phyloP scores from a whole-genome alignment of 2,888 invertebrate species.

The Eumerus sabulonum region DNA sequence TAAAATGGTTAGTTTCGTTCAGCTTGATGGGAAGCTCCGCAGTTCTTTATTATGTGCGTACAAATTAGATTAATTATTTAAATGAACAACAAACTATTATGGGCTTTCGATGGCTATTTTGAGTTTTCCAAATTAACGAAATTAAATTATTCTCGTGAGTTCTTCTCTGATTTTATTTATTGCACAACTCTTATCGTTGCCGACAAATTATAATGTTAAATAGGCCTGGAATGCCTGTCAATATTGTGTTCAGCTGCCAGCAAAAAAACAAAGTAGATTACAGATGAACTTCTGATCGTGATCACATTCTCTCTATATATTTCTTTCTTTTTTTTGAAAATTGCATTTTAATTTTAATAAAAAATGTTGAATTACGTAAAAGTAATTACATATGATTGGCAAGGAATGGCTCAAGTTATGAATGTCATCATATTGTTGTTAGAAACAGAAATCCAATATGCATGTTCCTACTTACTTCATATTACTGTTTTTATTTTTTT shows the following conservation, averaged over 20 bases:
- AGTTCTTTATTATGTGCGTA: conserved; percentile 7
- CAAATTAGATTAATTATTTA: conserved; percentile 33
- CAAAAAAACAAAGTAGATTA: conserved; percentile 17
- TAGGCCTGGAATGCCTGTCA: too few species aligned
- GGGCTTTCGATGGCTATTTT: too few species aligned
- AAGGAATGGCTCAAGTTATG: conserved; percentile 72
- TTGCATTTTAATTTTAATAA: conserved; percentile 20
- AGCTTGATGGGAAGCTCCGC: conserved; percentile 37
- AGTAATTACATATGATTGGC: conserved; percentile 67
- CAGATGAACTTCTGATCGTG: too few species aligned
- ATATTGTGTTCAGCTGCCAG: background rate
- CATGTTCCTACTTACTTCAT: conserved; percentile 21
- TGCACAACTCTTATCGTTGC: too few species aligned
- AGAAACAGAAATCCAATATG: conserved; percentile 57
- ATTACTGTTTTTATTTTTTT: conserved; percentile 14
- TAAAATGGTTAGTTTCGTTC: conserved; percentile 50
- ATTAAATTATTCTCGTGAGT: too few species aligned
- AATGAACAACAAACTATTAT: too few species aligned
- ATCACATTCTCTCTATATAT: conserved; percentile 10
- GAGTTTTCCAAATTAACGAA: too few species aligned
- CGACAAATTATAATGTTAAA: too few species aligned
- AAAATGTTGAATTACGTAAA: conserved; percentile 4
- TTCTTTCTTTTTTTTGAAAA: conserved; percentile 5
- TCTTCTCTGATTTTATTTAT: too few species aligned
- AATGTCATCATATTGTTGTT: conserved; percentile 70